Conservation (phyloP, 2,888 invertebrate species). For the Diarsia mendica region DNA sequence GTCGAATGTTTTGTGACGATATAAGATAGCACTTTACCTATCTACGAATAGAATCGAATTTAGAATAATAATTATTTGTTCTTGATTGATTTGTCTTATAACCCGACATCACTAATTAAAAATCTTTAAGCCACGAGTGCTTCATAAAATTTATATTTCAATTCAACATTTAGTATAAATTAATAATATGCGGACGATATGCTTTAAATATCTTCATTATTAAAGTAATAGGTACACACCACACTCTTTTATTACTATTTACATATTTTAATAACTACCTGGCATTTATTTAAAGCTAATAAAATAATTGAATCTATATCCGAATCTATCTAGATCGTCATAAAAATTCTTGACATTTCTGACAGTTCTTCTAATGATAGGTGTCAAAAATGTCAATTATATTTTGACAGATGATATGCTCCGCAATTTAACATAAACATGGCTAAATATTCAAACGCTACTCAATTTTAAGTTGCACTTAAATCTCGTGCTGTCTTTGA, state of each 20-base stretch:
- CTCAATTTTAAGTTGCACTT: no score
- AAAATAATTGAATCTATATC: neutral
- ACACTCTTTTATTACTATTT: slow-evolving; percentile 9
- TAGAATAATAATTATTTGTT: no score
- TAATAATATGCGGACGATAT: slow-evolving; percentile 6
- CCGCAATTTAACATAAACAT: no score
- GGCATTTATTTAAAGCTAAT: neutral
- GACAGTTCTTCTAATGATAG: slow-evolving; percentile 1
- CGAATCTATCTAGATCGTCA: neutral
- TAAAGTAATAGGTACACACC: slow-evolving; percentile 7
- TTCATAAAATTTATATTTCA: neutral
- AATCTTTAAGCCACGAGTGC: neutral
- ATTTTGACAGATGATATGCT: slow-evolving; percentile 1
- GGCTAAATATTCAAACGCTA: no score
- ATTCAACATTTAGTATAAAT: neutral
- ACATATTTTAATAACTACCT: slow-evolving; percentile 6
- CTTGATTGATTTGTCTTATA: neutral
- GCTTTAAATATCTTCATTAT: neutral
- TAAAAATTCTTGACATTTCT: neutral
- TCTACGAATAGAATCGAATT: no score
- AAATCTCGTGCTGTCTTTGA: no score
- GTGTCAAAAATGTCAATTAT: neutral
- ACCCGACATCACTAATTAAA: slow-evolving; percentile 1
- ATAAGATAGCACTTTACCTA: no score
- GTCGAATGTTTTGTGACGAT: no score